A percentile compares a stretch with the other conserved stretches of the same genome.
Evolutionary conservation across 2,113 vertebrate species (phyloP).

Genomic region (Stegastes partitus): DNA sequence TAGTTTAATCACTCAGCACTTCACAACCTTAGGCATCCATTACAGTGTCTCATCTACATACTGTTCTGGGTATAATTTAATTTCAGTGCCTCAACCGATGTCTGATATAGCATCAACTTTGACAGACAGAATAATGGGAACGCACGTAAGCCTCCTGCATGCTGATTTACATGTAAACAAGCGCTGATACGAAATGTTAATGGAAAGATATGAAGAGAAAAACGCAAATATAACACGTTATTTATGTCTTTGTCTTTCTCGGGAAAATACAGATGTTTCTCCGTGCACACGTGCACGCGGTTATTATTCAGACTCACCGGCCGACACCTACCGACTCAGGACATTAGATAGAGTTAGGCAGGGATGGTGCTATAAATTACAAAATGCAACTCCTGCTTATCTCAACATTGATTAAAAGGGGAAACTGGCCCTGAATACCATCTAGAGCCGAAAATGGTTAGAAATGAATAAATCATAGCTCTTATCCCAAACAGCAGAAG

Average conservation of each 20-base stretch:
- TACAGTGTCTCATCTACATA: constrained; percentile 63
- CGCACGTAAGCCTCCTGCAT: constrained; percentile 19
- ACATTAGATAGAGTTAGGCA: constrained; percentile 33
- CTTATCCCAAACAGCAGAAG: constrained; percentile 70
- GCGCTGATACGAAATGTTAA: not conserved
- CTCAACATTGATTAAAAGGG: constrained; percentile 75
- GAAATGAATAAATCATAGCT: constrained; percentile 78
- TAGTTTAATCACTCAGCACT: constrained; percentile 59
- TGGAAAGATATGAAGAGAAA: not conserved
- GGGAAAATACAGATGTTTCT: not conserved
- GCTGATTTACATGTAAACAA: constrained; percentile 24
- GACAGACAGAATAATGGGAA: constrained; percentile 25
- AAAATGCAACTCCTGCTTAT: constrained; percentile 70
- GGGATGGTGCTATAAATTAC: constrained; percentile 61
- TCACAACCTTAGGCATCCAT: constrained; percentile 60
- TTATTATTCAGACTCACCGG: not conserved
- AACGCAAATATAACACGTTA: not conserved
- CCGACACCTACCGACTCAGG: constrained; percentile 1
- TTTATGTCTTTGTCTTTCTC: constrained; percentile 19
- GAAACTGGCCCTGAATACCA: constrained; percentile 69
- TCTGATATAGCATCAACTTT: constrained; percentile 33
- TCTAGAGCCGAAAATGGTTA: constrained; percentile 61
- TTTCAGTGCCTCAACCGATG: constrained; percentile 40
- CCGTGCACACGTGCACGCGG: not conserved
- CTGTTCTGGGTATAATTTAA: constrained; percentile 57